Percentiles rank a stretch among this genome's conserved stretches.
These are phyloP conservation scores for Cryptocheilus praepositus DNA, from an alignment of 2,888 invertebrate species.

Conservation along the genomic window DNA sequence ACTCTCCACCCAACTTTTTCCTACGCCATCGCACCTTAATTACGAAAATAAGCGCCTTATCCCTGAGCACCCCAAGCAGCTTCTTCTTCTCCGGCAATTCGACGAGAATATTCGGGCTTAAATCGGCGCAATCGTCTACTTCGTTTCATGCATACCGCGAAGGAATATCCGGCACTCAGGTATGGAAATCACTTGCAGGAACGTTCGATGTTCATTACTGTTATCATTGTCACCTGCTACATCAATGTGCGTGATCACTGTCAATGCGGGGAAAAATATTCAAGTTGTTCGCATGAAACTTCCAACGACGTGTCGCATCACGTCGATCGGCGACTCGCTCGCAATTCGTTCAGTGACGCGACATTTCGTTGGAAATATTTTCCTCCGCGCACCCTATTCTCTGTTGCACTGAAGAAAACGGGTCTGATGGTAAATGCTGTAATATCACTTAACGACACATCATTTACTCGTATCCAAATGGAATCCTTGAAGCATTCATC, in stretches of 20 bases:
- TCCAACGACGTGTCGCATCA: too few relatives aligned
- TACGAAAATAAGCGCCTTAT: slow-evolving; percentile 39
- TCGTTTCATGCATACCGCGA: slow-evolving; percentile 60
- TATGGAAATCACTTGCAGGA: slow-evolving; percentile 59
- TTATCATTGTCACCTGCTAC: slow-evolving; percentile 27
- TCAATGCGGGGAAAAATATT: slow-evolving; percentile 42
- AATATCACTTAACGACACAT: not conserved
- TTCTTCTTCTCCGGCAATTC: slow-evolving; percentile 60
- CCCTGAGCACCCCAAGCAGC: slow-evolving; percentile 50
- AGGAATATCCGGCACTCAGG: slow-evolving; percentile 64
- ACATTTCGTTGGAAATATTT: slow-evolving; percentile 29
- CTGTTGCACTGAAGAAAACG: slow-evolving; percentile 46
- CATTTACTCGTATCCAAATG: too few relatives aligned
- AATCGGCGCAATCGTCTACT: slow-evolving; percentile 59
- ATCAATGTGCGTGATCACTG: slow-evolving; percentile 17
- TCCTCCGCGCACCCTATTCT: slow-evolving; percentile 32
- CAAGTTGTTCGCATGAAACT: not conserved
- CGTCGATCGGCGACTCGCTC: too few relatives aligned
- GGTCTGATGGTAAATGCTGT: slow-evolving; percentile 16
- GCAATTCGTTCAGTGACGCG: too few relatives aligned
- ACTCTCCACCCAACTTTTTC: slow-evolving; percentile 22
- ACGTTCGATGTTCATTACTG: slow-evolving; percentile 39
- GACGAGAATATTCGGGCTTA: slow-evolving; percentile 61
- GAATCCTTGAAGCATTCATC: slow-evolving; percentile 27
- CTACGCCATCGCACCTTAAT: slow-evolving; percentile 20